Percentiles rank a stretch among this genome's conserved stretches.
These are phyloP conservation scores for Pterostichus madidus DNA, from an alignment of 2,888 invertebrate species.

Conservation along the genomic window DNA sequence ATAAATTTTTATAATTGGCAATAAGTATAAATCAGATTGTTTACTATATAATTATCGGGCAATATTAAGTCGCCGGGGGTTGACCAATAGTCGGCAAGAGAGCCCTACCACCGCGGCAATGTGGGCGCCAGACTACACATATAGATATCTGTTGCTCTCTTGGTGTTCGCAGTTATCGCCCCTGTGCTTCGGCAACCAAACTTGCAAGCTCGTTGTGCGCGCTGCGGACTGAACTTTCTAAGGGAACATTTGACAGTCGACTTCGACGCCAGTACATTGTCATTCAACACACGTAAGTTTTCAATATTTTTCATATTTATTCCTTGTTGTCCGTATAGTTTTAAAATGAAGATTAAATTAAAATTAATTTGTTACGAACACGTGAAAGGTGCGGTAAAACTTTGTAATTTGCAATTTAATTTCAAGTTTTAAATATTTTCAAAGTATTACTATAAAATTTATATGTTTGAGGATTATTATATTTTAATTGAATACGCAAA, in stretches of 20 bases:
- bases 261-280: not conserved
- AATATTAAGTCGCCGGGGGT: conserved; percentile 64
- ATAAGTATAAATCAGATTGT: conserved; percentile 64
- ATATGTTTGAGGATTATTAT: too few relatives aligned
- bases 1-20: conserved; percentile 66
- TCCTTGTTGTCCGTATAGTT: not conserved
- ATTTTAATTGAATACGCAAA: too few relatives aligned
- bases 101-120: conserved; percentile 62
- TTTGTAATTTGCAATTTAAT: too few relatives aligned
- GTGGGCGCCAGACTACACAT: conserved; percentile 58
- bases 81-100: conserved; percentile 60
- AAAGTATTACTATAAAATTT: too few relatives aligned
- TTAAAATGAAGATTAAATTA: too few relatives aligned
- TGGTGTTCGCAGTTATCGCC: conserved; percentile 57
- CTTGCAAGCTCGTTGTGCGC: conserved; percentile 58
- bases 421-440: too few relatives aligned
- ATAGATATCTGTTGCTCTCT: conserved; percentile 65
- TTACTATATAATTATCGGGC: conserved; percentile 63
- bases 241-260: not conserved
- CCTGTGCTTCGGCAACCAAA: conserved; percentile 67
- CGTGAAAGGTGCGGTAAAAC: too few relatives aligned
- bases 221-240: conserved; percentile 34
- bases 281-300: conserved; percentile 29
- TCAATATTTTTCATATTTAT: not conserved
- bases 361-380: not conserved